Evolutionary conservation across 1,140 invertebrate genomes (phyloP), one percentile per base, ranked within the genome.

Genomic region (Calephelis nemesis): DNA sequence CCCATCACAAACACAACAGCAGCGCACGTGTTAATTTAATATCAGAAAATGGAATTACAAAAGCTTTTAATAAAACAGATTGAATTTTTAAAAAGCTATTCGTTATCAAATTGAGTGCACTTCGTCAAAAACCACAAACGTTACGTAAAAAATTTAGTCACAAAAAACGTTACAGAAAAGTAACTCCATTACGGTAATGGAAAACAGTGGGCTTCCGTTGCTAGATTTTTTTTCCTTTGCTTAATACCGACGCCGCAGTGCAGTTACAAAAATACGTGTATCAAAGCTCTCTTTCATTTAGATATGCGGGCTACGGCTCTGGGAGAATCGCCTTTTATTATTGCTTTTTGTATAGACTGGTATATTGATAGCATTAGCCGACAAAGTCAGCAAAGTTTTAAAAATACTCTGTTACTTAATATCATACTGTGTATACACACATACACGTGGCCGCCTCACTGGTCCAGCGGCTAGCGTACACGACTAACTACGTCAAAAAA

Each of bases 161-260:
- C 81, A 79, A 79, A 86, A 30, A 83, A 81, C 78, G 75, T 84
- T 76, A 81, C 74, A 78, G 75, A 79, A 79, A 84, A 82, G 76
- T 86, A 86, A 87, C 80, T 88, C 82, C 83, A 88, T 88, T 88
- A 88, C 74, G 70, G 75, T 86, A 86, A 87, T 89, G 85, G 83
- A 84, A 88, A 83, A 85, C 81, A 85, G 80, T 87, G 80, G 75
- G 77, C 79, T 85, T 73, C 68, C 79, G 77, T 82, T 73, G 76
- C 75, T 85, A 77, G 78, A 74, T 82, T 83, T 86, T 82, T 81
- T 85, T 78, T 47, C 67, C 70, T 75, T 66, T 82, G 75, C 77
- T 79, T 75, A 78, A 68, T 71, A 73, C 76, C 76, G 76, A 78
- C 80, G 82, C 84, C 84, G 87, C 84, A 89, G 65, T 89, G 87